phyloP scores from a whole-genome alignment of 2,888 invertebrate genomes.

The Colletes collaris region DNA sequence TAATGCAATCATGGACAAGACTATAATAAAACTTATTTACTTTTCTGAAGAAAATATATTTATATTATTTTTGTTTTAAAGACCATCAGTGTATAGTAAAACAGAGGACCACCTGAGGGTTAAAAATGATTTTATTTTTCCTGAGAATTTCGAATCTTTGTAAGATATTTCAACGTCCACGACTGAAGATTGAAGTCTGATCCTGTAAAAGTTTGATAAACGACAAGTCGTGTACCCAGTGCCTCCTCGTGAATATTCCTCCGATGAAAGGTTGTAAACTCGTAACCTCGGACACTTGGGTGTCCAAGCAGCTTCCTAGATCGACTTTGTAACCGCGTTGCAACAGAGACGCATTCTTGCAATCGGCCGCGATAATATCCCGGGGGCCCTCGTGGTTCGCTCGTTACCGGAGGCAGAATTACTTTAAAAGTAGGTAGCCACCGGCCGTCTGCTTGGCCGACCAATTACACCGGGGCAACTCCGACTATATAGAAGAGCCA shows the following conservation, averaged over 20 bases:
- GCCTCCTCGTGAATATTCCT: not conserved
- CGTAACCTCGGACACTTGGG: not conserved
- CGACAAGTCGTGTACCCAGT: not conserved
- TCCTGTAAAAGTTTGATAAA: not conserved
- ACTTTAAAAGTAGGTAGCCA: slow-evolving; percentile 78
- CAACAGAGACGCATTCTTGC: slow-evolving; percentile 71
- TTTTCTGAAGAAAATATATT: no score
- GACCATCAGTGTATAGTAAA: no score
- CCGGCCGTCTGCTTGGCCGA: slow-evolving; percentile 63
- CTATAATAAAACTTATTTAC: no score
- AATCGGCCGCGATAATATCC: slow-evolving; percentile 63
- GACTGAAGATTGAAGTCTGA: not conserved
- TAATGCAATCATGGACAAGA: no score
- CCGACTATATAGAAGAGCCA: slow-evolving; percentile 67
- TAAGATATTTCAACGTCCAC: no score
- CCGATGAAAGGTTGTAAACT: not conserved
- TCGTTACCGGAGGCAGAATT: slow-evolving; percentile 76
- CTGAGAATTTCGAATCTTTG: no score
- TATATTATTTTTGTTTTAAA: no score
- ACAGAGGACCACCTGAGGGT: no score
- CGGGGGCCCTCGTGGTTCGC: slow-evolving; percentile 62
- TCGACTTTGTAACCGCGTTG: slow-evolving; percentile 70
- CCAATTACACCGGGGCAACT: slow-evolving; percentile 76
- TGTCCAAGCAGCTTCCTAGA: slow-evolving; percentile 33
- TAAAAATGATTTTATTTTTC: no score